Base-by-base conservation (phyloP, 2,888 invertebrate species). In the Crepidodera aurea region DNA sequence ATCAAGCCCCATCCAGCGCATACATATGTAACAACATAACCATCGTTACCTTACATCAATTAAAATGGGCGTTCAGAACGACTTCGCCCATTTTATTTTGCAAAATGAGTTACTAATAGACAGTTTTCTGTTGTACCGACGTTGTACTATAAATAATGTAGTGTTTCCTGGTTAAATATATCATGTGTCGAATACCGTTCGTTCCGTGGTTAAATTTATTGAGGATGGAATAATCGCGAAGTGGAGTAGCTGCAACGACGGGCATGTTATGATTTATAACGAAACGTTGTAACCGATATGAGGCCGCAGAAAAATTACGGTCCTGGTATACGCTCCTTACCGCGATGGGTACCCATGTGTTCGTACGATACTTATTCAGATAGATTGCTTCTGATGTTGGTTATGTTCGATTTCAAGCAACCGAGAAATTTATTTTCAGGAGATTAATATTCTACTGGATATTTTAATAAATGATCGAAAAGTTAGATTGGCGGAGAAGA, bases 71-170 rank as follows among this genome's bases (percentile, higher is more conserved):
- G 16, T 25, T 40, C 15, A 6, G 4, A 10, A 10, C 51, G 15
- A 40, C 40, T 22, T 18, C 22, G 18, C 16, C 25, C 40, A 53
- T 53, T 62, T 39, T 51, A 62, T 62, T 62, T 37, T 27, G 22
- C 22, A 46, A 62, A 62, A 56, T 62, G 56, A 57, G 51, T 51
- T 62, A 62, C 56, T 62, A 62, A 57, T 62, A 56, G 51, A 46
- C 51, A 56, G 56, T 37, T 62, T 42, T 56, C 44, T 57, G 48
- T 12, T 53, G 56, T 56, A 58, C 34, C 29, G 53, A 12, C 29
- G 51, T 25, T 37, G 8, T 8, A 42, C 56, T 34, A 64, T 64
- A 60, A 64, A 60, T 64, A 64, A 64, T 50, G 56, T 25, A 19
- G 25, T 25, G 59, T 51, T 64, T 64, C 64, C 64, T 60, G 64